Conservation (phyloP, 2,797 vertebrate species). For the Podargus strigoides region DNA sequence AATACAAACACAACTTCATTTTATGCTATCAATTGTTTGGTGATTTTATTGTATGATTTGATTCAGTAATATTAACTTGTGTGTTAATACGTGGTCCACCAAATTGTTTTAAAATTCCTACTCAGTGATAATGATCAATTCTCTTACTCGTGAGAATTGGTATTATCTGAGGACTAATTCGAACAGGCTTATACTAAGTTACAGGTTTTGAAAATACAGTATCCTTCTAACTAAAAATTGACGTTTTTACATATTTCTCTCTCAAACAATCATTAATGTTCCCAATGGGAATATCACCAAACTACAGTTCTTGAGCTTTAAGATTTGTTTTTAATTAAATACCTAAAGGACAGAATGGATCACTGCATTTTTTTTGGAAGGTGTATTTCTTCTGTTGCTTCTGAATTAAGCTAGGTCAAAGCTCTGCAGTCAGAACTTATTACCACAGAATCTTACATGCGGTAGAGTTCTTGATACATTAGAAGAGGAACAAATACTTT, state of each 20-base stretch:
- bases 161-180: neutral
- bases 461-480: constrained; percentile 14
- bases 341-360: neutral
- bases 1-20: neutral
- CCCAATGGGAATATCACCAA: neutral
- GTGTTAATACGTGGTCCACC: neutral
- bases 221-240: neutral
- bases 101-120: neutral
- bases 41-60: neutral
- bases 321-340: neutral
- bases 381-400: neutral
- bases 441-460: constrained; percentile 19
- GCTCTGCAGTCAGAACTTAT: constrained; percentile 33
- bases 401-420: constrained; percentile 42
- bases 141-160: neutral
- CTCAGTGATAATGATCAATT: neutral
- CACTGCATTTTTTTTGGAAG: neutral
- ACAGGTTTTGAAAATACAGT: neutral
- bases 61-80: neutral
- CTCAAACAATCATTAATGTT: neutral
- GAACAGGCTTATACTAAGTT: neutral
- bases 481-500: constrained; percentile 20
- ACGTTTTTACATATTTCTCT: neutral
- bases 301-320: neutral
- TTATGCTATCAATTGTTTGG: neutral